Evolutionary conservation across 2,888 invertebrate genomes (phyloP).

Genomic region (Leptopilina drosophilae): DNA sequence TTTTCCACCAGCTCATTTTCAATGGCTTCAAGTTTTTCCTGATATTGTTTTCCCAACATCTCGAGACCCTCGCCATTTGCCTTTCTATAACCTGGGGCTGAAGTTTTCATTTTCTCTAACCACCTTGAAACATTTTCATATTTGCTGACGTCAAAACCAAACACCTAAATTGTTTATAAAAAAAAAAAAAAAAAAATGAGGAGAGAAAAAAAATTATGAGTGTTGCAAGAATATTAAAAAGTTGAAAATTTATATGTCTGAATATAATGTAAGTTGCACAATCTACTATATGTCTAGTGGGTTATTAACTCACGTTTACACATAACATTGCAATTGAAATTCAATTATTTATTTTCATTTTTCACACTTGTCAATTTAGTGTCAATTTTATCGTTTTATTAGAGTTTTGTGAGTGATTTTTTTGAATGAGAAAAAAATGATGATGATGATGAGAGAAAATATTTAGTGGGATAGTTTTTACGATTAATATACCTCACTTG

Average conservation of each 20-base stretch:
- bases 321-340: neutral
- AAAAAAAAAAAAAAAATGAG: slow-evolving; percentile 21
- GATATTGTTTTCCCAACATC: slow-evolving; percentile 57
- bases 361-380: neutral
- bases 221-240: slow-evolving; percentile 20
- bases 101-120: slow-evolving; percentile 80
- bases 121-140: slow-evolving; percentile 85
- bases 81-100: slow-evolving; percentile 80
- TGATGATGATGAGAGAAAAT: neutral
- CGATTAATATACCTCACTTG: slow-evolving; percentile 62
- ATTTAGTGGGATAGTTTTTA: neutral
- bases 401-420: neutral
- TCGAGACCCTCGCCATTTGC: slow-evolving; percentile 72
- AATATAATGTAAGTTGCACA: neutral
- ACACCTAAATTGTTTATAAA: slow-evolving; percentile 59
- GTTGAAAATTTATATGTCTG: neutral
- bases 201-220: neutral
- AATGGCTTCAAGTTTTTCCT: slow-evolving; percentile 11
- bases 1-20: neutral
- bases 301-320: too few species aligned
- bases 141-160: slow-evolving; percentile 74
- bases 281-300: neutral
- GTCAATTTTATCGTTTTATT: neutral
- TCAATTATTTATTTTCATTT: slow-evolving; percentile 2
- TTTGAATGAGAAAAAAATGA: neutral